Evolutionary conservation across 2,888 invertebrate species (phyloP).

Genomic region (Hesperia comma): DNA sequence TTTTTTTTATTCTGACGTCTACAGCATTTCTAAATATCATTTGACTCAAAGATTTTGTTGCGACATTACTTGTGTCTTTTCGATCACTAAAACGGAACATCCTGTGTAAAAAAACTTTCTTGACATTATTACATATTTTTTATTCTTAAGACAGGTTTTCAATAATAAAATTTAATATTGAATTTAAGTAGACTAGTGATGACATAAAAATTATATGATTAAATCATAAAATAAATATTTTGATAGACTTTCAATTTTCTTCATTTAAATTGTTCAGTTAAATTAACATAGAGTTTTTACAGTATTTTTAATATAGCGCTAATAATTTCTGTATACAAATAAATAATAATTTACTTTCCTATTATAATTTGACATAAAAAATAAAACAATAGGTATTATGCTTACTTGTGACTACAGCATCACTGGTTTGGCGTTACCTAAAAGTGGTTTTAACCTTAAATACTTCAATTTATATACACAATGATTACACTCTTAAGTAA

Average conservation of each 20-base stretch:
- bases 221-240: not conserved
- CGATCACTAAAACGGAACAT: no score
- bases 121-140: no score
- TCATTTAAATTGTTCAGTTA: not conserved
- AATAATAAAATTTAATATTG: slow-evolving; percentile 2
- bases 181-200: not conserved
- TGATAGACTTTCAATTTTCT: no score
- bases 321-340: not conserved
- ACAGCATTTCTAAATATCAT: no score
- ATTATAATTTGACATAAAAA: not conserved
- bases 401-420: slow-evolving; percentile 7
- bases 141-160: not conserved
- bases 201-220: not conserved
- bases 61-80: no score
- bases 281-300: not conserved
- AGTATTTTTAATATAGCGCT: not conserved
- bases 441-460: not conserved
- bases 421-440: slow-evolving; percentile 1
- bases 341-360: not conserved
- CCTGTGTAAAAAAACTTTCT: no score
- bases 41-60: no score
- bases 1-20: no score
- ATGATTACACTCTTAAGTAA: no score
- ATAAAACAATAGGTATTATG: not conserved
- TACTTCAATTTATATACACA: no score